Evolutionary conservation across 2,888 invertebrate genomes (phyloP).

Genomic region (Anodontia alba): DNA sequence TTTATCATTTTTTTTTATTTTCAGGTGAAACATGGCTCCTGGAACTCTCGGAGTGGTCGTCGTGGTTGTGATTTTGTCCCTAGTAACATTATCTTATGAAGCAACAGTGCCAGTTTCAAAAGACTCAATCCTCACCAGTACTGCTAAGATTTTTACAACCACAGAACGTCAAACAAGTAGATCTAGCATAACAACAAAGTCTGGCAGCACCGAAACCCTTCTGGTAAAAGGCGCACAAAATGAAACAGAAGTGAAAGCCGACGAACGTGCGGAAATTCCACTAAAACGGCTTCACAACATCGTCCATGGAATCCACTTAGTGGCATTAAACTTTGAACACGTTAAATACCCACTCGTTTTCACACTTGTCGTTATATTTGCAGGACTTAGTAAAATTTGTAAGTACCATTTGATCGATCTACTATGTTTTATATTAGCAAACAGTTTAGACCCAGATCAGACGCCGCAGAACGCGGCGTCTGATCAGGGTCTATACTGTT

Average conservation of each 20-base stretch:
- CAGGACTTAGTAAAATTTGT: constrained; percentile 39
- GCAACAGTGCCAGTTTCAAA: not conserved
- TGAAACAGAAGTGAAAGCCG: not conserved
- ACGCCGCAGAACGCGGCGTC: too few relatives aligned
- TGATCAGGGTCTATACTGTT: too few relatives aligned
- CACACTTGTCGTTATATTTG: constrained; percentile 48
- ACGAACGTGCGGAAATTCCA: not conserved
- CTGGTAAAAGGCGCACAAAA: not conserved
- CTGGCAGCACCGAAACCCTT: too few relatives aligned
- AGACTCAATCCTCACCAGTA: not conserved
- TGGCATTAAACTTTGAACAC: constrained; percentile 38
- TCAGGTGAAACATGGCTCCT: too few relatives aligned
- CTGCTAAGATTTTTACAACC: not conserved
- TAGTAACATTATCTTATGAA: not conserved
- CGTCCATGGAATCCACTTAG: constrained; percentile 5
- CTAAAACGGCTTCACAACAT: not conserved
- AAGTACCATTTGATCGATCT: too few relatives aligned
- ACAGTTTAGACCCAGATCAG: too few relatives aligned
- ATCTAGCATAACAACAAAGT: too few relatives aligned
- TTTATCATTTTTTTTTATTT: too few relatives aligned
- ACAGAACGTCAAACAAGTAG: too few relatives aligned
- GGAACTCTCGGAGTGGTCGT: too few relatives aligned
- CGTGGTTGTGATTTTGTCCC: not conserved
- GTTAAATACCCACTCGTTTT: constrained; percentile 54
- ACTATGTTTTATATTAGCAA: too few relatives aligned